phyloP scores from a whole-genome alignment of 1,140 invertebrate genomes.

The Drosophila kohkoa region DNA sequence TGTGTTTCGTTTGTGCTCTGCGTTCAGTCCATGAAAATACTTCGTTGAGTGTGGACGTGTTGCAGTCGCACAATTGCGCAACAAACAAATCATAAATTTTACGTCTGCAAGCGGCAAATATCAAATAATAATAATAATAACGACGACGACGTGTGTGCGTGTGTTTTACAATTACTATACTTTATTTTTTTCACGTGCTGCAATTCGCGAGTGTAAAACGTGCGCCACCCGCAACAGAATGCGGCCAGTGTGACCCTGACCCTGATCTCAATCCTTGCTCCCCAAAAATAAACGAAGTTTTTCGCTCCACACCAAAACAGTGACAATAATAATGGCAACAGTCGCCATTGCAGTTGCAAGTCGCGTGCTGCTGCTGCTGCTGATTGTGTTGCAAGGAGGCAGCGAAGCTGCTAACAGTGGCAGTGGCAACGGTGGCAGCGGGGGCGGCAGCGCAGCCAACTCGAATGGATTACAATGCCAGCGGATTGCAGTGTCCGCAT shows the following conservation, averaged over 20 bases:
- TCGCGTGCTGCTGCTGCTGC: slow-evolving; percentile 25
- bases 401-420: slow-evolving; percentile 9
- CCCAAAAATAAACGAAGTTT: background rate
- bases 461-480: slow-evolving; percentile 89
- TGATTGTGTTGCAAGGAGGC: slow-evolving; percentile 14
- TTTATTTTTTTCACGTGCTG: slow-evolving; percentile 38
- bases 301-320: background rate
- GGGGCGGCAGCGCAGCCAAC: slow-evolving; percentile 25
- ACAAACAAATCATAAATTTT: background rate
- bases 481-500: slow-evolving; percentile 91
- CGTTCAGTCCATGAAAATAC: slow-evolving; percentile 42
- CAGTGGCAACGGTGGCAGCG: slow-evolving; percentile 4
- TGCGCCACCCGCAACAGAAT: slow-evolving; percentile 26
- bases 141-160: background rate
- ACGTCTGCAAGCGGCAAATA: slow-evolving; percentile 2
- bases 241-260: slow-evolving; percentile 32
- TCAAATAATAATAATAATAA: slow-evolving; percentile 1
- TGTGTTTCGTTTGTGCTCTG: background rate
- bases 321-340: background rate
- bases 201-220: slow-evolving; percentile 26
- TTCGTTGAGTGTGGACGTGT: slow-evolving; percentile 38
- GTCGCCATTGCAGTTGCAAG: slow-evolving; percentile 8
- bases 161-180: background rate
- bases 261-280: slow-evolving; percentile 9
- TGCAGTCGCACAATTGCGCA: slow-evolving; percentile 9